Percentiles rank a stretch among this genome's conserved stretches.
phyloP scores from a whole-genome alignment of 2,888 invertebrate species.

The Perdita meconis region DNA sequence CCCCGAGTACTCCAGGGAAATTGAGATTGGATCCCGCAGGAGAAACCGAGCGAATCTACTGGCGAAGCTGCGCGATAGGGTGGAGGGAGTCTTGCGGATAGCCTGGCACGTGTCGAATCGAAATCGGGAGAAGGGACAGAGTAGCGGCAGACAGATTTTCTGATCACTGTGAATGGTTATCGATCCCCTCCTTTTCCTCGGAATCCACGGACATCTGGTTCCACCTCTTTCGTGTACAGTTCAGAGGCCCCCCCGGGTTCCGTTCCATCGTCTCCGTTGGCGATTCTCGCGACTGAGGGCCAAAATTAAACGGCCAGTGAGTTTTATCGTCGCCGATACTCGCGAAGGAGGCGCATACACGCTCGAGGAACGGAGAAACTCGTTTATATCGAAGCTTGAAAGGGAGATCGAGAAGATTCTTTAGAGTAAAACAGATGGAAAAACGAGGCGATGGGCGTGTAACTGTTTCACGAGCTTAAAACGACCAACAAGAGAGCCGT shows the following conservation, averaged over 20 bases:
- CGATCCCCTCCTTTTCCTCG: conserved; percentile 36
- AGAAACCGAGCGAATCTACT: conserved; percentile 59
- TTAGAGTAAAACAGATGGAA: not conserved
- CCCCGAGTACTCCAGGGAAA: conserved; percentile 72
- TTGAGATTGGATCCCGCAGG: conserved; percentile 76
- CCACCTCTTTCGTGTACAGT: conserved; percentile 26
- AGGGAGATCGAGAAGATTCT: not conserved
- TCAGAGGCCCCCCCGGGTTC: not conserved
- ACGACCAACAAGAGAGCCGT: conserved; percentile 36
- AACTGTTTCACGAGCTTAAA: conserved; percentile 30
- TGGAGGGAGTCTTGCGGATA: conserved; percentile 35
- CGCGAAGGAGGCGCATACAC: no score
- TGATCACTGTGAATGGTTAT: conserved; percentile 50
- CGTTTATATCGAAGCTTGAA: not conserved
- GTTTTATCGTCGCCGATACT: not conserved
- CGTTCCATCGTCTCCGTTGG: not conserved
- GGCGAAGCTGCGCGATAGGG: conserved; percentile 35
- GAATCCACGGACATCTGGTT: conserved; percentile 29
- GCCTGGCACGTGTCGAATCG: conserved; percentile 57
- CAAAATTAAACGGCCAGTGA: conserved; percentile 1
- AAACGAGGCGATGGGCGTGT: not conserved
- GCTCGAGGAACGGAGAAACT: no score
- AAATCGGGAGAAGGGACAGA: conserved; percentile 30
- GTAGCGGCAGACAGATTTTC: conserved; percentile 48
- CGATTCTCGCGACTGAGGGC: not conserved